Evolutionary conservation across 1,140 invertebrate species (phyloP).

Genomic region (Penaeus chinensis): DNA sequence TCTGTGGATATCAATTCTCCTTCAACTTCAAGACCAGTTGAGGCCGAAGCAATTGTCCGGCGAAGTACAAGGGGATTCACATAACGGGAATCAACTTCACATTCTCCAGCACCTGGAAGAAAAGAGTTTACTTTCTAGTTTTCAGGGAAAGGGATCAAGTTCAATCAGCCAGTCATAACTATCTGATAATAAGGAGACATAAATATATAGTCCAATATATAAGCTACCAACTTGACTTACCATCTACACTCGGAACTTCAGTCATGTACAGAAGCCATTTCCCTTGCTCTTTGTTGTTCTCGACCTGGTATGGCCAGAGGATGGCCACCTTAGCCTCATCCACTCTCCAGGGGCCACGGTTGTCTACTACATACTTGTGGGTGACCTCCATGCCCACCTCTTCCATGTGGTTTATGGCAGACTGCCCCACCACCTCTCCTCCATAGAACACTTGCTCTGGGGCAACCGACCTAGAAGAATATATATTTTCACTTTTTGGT

Average conservation of each 20-base stretch:
- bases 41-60: not conserved
- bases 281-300: constrained; percentile 79
- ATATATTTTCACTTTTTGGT: constrained; percentile 64
- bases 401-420: constrained; percentile 82
- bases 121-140: not conserved
- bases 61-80: constrained; percentile 79
- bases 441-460: constrained; percentile 88
- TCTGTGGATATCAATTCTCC: constrained; percentile 46
- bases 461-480: constrained; percentile 71
- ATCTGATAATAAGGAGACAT: too few species aligned
- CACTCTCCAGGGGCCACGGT: constrained; percentile 88
- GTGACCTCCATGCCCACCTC: constrained; percentile 86
- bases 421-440: constrained; percentile 83
- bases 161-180: too few species aligned
- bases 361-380: constrained; percentile 86
- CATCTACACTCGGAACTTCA: constrained; percentile 75
- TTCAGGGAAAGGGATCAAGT: too few species aligned
- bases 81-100: constrained; percentile 72
- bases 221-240: constrained; percentile 40
- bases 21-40: constrained; percentile 36
- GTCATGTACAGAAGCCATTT: constrained; percentile 94
- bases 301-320: constrained; percentile 90
- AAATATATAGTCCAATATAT: not conserved
- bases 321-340: constrained; percentile 82
- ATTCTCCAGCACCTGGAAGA: constrained; percentile 73